These are phyloP conservation scores for Phylloscopus trochilus DNA, from an alignment of 2,113 vertebrate genomes.

Conservation along the genomic window DNA sequence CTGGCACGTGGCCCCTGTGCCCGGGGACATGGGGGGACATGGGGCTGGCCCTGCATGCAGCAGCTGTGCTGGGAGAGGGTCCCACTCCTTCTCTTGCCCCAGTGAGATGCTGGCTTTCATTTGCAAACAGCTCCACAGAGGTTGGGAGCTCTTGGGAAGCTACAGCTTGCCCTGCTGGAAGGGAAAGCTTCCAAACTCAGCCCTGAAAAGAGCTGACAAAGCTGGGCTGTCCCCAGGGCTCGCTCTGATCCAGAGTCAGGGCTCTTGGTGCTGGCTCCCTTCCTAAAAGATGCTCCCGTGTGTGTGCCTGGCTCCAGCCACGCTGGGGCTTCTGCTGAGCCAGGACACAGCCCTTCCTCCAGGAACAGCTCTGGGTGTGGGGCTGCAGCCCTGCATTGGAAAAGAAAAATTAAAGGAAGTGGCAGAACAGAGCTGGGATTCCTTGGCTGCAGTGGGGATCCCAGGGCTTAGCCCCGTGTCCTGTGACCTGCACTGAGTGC, in stretches of 20 bases:
- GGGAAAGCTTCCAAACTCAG: background rate
- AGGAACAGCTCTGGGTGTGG: background rate
- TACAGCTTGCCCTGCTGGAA: accelerated
- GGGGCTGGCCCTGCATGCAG: accelerated
- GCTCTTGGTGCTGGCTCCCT: background rate
- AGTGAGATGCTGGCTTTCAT: accelerated
- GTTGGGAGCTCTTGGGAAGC: background rate
- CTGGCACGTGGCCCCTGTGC: accelerated
- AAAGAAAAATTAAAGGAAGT: background rate
- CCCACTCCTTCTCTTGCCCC: accelerated
- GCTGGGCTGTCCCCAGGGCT: background rate
- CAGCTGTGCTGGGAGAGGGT: accelerated
- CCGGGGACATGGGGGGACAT: accelerated
- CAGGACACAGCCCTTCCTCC: slow-evolving; percentile 15
- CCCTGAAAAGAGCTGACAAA: background rate
- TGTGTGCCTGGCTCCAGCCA: background rate
- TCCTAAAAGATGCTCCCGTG: background rate
- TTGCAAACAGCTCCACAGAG: background rate
- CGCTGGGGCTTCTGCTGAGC: background rate
- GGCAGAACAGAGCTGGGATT: background rate
- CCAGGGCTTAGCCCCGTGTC: accelerated
- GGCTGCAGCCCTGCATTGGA: background rate
- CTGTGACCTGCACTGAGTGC: background rate
- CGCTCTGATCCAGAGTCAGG: background rate
- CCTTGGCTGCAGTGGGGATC: background rate